Percentiles rank a stretch among this genome's conserved stretches.
Evolutionary conservation across 2,888 invertebrate genomes (phyloP).

Genomic region (Drosophila niveifrons): DNA sequence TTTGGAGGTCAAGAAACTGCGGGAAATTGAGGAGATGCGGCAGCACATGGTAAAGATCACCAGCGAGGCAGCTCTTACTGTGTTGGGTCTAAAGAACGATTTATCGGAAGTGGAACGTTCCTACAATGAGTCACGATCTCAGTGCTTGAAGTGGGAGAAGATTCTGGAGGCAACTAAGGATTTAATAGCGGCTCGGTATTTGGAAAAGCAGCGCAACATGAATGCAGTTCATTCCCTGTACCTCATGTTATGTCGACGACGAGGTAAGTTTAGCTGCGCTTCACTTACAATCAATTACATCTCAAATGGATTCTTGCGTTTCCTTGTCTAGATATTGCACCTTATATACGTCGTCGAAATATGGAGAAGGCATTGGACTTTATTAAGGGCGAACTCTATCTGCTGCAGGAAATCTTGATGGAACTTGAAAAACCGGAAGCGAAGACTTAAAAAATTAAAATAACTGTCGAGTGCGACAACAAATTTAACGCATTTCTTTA

Average conservation of each 20-base stretch:
- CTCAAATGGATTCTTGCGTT: background rate
- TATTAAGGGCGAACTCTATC: slow-evolving; percentile 82
- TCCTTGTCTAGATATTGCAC: slow-evolving; percentile 21
- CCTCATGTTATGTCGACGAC: slow-evolving; percentile 73
- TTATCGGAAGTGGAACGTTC: slow-evolving; percentile 79
- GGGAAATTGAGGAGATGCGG: slow-evolving; percentile 84
- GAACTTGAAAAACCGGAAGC: slow-evolving; percentile 42
- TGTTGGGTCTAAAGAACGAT: slow-evolving; percentile 84
- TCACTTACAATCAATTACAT: background rate
- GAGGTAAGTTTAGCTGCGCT: slow-evolving; percentile 54
- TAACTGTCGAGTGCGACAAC: slow-evolving; percentile 14
- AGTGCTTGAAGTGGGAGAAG: slow-evolving; percentile 83
- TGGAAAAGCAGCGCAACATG: slow-evolving; percentile 75
- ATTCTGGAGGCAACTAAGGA: slow-evolving; percentile 79
- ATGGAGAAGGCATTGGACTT: slow-evolving; percentile 78
- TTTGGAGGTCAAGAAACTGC: slow-evolving; percentile 75
- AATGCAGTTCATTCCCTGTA: slow-evolving; percentile 81
- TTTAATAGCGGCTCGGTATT: slow-evolving; percentile 64
- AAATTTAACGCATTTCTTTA: slow-evolving; percentile 16
- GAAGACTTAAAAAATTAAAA: background rate
- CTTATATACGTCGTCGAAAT: slow-evolving; percentile 33
- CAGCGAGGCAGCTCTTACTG: slow-evolving; percentile 82
- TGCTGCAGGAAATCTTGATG: slow-evolving; percentile 73
- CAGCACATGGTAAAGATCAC: slow-evolving; percentile 82
- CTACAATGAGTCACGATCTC: slow-evolving; percentile 75